Evolutionary conservation across 2,888 invertebrate species (phyloP).

Genomic region (Drosophila melanosoma): DNA sequence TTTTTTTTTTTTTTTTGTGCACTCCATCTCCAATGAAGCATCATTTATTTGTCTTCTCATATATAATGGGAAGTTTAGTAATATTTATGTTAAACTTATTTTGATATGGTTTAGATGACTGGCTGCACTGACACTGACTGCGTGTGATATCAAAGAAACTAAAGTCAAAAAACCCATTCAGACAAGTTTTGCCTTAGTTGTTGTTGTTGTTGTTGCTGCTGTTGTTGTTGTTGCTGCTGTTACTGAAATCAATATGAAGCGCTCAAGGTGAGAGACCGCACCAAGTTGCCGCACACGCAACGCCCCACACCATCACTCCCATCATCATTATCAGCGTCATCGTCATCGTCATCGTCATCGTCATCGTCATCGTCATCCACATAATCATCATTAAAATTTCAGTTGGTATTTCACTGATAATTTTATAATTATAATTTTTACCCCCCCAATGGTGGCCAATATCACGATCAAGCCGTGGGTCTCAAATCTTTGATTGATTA

Average conservation of each 20-base stretch:
- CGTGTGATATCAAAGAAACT: conserved; percentile 39
- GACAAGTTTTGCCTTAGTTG: conserved; percentile 31
- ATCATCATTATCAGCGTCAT: background rate
- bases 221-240: conserved; percentile 21
- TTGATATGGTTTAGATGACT: conserved; percentile 17
- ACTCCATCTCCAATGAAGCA: conserved; percentile 32
- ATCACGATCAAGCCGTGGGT: conserved; percentile 12
- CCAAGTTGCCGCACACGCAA: conserved; percentile 61
- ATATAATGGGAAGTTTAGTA: conserved; percentile 58
- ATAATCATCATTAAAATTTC: conserved; percentile 45
- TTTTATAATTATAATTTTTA: conserved; percentile 63
- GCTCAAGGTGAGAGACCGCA: conserved; percentile 78
- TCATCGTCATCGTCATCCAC: conserved; percentile 14
- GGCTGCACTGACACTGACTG: conserved; percentile 56
- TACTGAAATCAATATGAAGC: conserved; percentile 68
- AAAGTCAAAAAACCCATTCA: conserved; percentile 46
- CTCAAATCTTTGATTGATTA: conserved; percentile 55
- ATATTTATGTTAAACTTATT: conserved; percentile 34
- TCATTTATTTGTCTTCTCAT: conserved; percentile 21
- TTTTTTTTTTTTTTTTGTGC: background rate
- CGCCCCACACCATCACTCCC: conserved; percentile 43
- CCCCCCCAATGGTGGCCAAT: conserved; percentile 60
- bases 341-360: conserved; percentile 20
- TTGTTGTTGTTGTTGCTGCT: conserved; percentile 32
- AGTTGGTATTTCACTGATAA: conserved; percentile 61